Evolutionary conservation across 2,797 vertebrate species (phyloP), one percentile per base, ranked within the genome.

Genomic region (Gephyroberyx darwinii): DNA sequence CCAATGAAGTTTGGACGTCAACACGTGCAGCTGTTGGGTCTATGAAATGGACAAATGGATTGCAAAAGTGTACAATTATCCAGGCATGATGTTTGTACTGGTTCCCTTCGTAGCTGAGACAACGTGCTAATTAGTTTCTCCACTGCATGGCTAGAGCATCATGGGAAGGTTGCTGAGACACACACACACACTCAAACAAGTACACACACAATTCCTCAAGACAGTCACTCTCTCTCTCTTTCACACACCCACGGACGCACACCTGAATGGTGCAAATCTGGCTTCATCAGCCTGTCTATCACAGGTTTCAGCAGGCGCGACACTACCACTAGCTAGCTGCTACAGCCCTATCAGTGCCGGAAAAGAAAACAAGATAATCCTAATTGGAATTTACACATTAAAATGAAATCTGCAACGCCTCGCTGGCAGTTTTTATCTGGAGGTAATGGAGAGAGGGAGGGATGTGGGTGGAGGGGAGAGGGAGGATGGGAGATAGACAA

Each of bases 321-420:
- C 56, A n/a, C 77, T 61, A 77, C 80, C 75, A 75, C 59, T 8
- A 16, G 65, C 31, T 35, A 39, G 60, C 41, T 33, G 71, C 81
- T 82, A 52, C 78, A 72, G 68, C 65, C 5, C 81, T 70, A 79
- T 85, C 78, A 74, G 74, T 17, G 16, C 37, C 47, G 14, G 43
- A 58, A 74, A 69, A 78, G 71, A 65, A 69, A 89, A 88, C 74
- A 75, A 77, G 67, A 54, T 85, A 82, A 84, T 86, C 85, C 78
- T 81, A 84, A 85, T 81, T 83, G 82, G 79, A 88, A 75, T 84
- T 86, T 81, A 77, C 55, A 71, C 65, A 77, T 81, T 82, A 43
- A 75, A 83, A 83, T 84, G 65, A 85, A 84, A 80, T 82, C 72
- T 77, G 78, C 74, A 77, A 85, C 64, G 80, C 69, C 68, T 81